Percentiles rank a stretch among this genome's conserved stretches.
phyloP scores from a whole-genome alignment of 1,140 invertebrate species.

The Drosophila hydei region DNA sequence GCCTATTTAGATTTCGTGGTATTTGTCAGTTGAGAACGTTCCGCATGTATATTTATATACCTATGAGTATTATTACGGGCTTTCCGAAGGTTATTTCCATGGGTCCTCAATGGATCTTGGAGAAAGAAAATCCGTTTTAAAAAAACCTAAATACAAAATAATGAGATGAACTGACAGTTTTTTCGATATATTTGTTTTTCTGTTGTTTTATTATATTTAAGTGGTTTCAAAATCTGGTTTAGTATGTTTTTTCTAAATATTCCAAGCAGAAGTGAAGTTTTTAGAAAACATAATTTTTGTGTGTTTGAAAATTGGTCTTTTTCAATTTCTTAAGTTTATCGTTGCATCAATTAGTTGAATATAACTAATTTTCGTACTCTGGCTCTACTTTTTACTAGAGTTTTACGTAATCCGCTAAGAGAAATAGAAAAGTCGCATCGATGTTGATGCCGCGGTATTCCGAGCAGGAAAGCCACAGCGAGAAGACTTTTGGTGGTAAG shows the following conservation, averaged over 20 bases:
- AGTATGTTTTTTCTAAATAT: conserved; percentile 16
- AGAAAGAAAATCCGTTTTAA: too few species aligned
- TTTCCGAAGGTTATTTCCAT: conserved; percentile 10
- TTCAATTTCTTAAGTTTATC: neutral
- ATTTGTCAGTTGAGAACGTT: conserved; percentile 11
- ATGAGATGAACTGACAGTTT: neutral
- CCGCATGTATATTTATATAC: conserved; percentile 1
- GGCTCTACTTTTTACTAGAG: conserved; percentile 17
- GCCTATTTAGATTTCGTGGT: conserved; percentile 51
- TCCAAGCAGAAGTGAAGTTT: neutral
- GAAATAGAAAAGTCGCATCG: conserved; percentile 16
- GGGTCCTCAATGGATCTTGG: too few species aligned
- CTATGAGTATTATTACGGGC: neutral
- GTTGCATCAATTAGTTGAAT: neutral
- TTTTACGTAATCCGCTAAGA: neutral
- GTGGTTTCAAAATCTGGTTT: conserved; percentile 14
- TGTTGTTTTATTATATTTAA: conserved; percentile 5
- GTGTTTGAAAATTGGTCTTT: neutral
- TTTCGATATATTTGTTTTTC: neutral
- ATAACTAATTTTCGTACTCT: neutral
- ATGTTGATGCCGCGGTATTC: conserved; percentile 69
- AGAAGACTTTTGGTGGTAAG: conserved; percentile 26
- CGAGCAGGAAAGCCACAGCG: conserved; percentile 48
- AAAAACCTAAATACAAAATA: conserved; percentile 1
- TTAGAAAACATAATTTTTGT: neutral